phyloP scores from a whole-genome alignment of 2,888 invertebrate genomes.

The Eristalis pertinax region DNA sequence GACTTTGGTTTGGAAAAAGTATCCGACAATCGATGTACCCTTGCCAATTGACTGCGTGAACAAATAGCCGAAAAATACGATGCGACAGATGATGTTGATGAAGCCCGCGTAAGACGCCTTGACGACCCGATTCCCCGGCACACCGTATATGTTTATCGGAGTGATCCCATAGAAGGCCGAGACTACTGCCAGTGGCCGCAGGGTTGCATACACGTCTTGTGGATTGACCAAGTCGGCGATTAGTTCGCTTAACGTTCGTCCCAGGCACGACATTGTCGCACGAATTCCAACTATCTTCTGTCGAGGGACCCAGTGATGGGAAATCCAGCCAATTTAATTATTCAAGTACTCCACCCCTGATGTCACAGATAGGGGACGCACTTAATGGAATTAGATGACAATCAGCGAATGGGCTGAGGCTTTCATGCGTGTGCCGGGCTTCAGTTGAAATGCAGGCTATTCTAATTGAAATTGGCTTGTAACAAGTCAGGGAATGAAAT shows the following conservation, averaged over 20 bases:
- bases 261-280: neutral
- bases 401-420: neutral
- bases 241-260: neutral
- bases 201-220: constrained; percentile 54
- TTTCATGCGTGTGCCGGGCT: neutral
- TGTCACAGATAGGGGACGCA: neutral
- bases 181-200: constrained; percentile 76
- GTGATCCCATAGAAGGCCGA: constrained; percentile 78
- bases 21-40: constrained; percentile 78
- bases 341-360: neutral
- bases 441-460: neutral
- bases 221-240: neutral
- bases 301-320: neutral
- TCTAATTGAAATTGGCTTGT: neutral
- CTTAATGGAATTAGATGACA: neutral
- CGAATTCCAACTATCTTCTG: neutral
- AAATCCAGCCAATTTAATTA: neutral
- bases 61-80: constrained; percentile 76
- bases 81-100: constrained; percentile 76
- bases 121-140: constrained; percentile 73
- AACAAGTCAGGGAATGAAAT: neutral
- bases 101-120: constrained; percentile 75
- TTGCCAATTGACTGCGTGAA: constrained; percentile 75
- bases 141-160: constrained; percentile 76
- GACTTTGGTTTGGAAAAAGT: constrained; percentile 79